Conservation (phyloP, 2,888 invertebrate genomes). For the Mycalesis mineus region DNA sequence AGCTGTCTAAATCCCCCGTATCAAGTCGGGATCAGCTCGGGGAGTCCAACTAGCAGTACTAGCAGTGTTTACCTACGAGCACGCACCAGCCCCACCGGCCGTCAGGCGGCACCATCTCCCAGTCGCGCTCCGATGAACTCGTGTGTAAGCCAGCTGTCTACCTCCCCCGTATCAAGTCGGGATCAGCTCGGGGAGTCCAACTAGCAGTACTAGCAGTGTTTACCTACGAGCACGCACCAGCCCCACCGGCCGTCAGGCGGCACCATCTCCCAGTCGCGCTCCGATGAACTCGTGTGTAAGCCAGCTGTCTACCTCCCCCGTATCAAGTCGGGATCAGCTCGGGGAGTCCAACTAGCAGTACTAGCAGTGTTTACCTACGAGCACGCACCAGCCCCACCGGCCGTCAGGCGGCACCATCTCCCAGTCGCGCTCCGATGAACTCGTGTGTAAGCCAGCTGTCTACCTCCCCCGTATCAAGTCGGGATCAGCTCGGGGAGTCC, state of each 20-base stretch:
- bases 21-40: no score
- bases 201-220: no score
- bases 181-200: no score
- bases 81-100: conserved; percentile 93
- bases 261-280: conserved; percentile 83
- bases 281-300: conserved; percentile 72
- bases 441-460: conserved; percentile 67
- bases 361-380: conserved; percentile 63
- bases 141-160: conserved; percentile 62
- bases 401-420: conserved; percentile 90
- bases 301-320: conserved; percentile 47
- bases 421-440: conserved; percentile 77
- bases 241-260: conserved; percentile 93
- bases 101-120: conserved; percentile 88
- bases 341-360: no score
- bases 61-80: conserved; percentile 68
- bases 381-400: conserved; percentile 90
- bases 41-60: no score
- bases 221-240: conserved; percentile 84
- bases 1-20: conserved; percentile 46
- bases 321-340: no score
- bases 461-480: conserved; percentile 40
- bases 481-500: no score
- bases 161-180: conserved; percentile 52
- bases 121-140: conserved; percentile 76